Percentiles rank a stretch among this genome's conserved stretches.
These are phyloP conservation scores for Conus ventricosus DNA, from an alignment of 1,140 invertebrate genomes.

Conservation along the genomic window DNA sequence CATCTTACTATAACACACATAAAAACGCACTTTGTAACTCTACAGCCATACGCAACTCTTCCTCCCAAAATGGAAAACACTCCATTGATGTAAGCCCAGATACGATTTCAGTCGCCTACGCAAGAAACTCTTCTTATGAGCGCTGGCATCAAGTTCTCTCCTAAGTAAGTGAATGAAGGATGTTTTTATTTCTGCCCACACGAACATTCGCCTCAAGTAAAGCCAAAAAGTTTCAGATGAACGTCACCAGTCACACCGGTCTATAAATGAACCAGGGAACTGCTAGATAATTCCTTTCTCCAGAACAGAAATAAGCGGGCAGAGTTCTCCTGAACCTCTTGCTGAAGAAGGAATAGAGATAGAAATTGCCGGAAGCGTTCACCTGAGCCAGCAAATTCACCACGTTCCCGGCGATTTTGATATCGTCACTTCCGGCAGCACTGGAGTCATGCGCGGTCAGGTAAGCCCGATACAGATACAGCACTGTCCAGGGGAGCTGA, in stretches of 20 bases:
- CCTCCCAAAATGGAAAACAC: too few species aligned
- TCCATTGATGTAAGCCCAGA: too few species aligned
- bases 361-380: conserved; percentile 85
- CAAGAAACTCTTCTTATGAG: too few species aligned
- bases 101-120: too few species aligned
- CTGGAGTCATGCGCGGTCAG: conserved; percentile 42
- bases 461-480: conserved; percentile 47
- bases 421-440: conserved; percentile 59
- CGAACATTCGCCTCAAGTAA: background rate
- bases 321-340: conserved; percentile 86
- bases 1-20: too few species aligned
- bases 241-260: background rate
- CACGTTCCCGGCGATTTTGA: conserved; percentile 81
- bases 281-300: background rate
- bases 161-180: background rate
- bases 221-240: background rate
- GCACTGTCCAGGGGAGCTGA: conserved; percentile 81
- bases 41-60: too few species aligned
- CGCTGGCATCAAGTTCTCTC: too few species aligned
- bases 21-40: too few species aligned
- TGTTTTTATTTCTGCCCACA: background rate
- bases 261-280: background rate
- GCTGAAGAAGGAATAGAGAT: conserved; percentile 86
- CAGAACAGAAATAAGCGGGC: conserved; percentile 77
- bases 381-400: conserved; percentile 84